phyloP scores from a whole-genome alignment of 2,113 vertebrate species.

The Melierax canorus region DNA sequence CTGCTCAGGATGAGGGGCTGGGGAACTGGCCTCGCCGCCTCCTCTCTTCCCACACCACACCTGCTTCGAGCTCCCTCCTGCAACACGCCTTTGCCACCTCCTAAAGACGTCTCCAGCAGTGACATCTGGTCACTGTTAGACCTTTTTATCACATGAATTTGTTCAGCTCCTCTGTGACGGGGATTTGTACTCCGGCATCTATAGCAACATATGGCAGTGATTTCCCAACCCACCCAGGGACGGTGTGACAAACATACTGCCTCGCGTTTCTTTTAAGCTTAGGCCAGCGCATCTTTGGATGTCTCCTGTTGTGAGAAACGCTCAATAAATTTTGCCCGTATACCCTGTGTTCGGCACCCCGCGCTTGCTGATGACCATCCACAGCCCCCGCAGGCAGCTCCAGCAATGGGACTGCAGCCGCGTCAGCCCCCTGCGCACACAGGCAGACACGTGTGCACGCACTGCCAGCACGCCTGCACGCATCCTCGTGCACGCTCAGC shows the following conservation, averaged over 20 bases:
- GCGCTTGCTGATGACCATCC: neutral
- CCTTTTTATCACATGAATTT: neutral
- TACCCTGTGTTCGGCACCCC: neutral
- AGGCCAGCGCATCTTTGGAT: neutral
- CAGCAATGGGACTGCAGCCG: neutral
- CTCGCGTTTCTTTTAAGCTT: neutral
- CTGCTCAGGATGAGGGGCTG: neutral
- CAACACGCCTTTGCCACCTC: neutral
- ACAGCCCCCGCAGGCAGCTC: neutral
- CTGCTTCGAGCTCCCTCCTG: neutral
- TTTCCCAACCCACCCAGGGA: neutral
- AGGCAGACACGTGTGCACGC: fast-evolving
- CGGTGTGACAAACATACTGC: neutral
- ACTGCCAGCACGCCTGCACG: neutral
- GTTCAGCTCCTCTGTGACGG: neutral
- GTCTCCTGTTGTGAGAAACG: neutral
- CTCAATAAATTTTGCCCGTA: fast-evolving
- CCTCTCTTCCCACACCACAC: neutral
- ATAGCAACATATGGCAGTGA: neutral
- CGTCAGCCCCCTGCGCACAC: fast-evolving
- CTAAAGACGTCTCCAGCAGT: neutral
- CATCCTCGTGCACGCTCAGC: fast-evolving
- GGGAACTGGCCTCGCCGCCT: too few relatives aligned
- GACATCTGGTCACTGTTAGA: neutral
- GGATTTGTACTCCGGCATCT: neutral